phyloP scores from a whole-genome alignment of 2,888 invertebrate genomes.

The Lasiommata megera region DNA sequence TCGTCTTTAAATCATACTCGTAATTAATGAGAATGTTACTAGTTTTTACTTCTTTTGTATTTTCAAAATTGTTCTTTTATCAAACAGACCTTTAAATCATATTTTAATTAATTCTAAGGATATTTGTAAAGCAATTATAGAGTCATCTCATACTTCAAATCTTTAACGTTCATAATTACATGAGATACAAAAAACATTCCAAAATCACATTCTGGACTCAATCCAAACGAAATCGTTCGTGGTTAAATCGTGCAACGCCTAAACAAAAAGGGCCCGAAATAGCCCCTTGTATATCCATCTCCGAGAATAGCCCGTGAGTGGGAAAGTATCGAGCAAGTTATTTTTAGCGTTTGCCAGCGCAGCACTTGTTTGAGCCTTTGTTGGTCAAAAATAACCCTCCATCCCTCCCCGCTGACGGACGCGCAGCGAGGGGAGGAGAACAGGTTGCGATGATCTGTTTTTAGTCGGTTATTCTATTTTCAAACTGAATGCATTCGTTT shows the following conservation, averaged over 20 bases:
- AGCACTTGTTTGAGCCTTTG: slow-evolving; percentile 62
- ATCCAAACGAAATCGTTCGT: slow-evolving; percentile 20
- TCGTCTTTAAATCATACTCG: too few relatives aligned
- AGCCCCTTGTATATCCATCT: slow-evolving; percentile 58
- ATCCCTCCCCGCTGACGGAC: slow-evolving; percentile 38
- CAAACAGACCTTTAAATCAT: too few relatives aligned
- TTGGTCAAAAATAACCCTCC: slow-evolving; percentile 58
- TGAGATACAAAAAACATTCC: slow-evolving; percentile 1
- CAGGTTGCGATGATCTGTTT: slow-evolving; percentile 28
- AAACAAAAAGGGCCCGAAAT: slow-evolving; percentile 56
- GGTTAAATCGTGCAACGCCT: slow-evolving; percentile 37
- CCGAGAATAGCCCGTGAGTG: slow-evolving; percentile 58
- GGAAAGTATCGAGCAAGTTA: slow-evolving; percentile 63
- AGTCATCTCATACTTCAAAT: slow-evolving; percentile 8
- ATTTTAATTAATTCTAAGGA: too few relatives aligned
- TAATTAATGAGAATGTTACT: too few relatives aligned
- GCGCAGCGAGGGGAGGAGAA: slow-evolving; percentile 17
- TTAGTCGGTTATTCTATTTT: slow-evolving; percentile 24
- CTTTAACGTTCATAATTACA: background rate
- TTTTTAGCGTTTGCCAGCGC: slow-evolving; percentile 47
- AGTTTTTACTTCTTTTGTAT: too few relatives aligned
- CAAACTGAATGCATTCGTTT: background rate
- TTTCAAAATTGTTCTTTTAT: too few relatives aligned
- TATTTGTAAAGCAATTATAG: too few relatives aligned
- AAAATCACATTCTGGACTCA: slow-evolving; percentile 16